Evolutionary conservation across 2,888 invertebrate genomes (phyloP), one percentile per base, ranked within the genome.

Genomic region (Lasioglossum pauxillum): DNA sequence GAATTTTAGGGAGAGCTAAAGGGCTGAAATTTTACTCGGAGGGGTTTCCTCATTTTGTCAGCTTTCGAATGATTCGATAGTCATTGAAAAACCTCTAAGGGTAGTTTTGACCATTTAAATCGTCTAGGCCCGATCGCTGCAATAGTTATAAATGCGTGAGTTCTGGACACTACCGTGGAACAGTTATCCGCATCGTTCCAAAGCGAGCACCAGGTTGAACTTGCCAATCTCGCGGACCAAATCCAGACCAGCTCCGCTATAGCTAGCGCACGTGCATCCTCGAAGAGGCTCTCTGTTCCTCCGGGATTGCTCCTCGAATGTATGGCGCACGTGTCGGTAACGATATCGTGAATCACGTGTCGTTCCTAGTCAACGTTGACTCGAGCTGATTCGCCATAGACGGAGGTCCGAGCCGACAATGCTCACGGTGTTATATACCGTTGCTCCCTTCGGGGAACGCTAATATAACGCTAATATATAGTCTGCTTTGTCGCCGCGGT

Each of bases 341-440:
- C 88, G 73, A 82, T 80, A 88, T 82, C 88, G 80, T 89, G 89
- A 90, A 89, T 90, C 90, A 90, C 87, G 88, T 74, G 89, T 84
- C 89, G 87, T 87, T 83, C 80, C 74, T 76, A 77, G 71, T 35
- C 71, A 35, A 46, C 76, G 83, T 81, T 85, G 84, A 86, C 78
- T 88, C 83, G 78, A 84, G 82, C 86, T 81, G 83, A 86, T 88
- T 90, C 84, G 90, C 69, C 69, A 8, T 69, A 23, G 38, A 41
- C 16, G 14, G 69, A 35, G 35, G 38, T 84, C 76, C 78, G 73
- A 31, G 41, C 81, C 75, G 87, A 90, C 89, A 87, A 90, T 89
- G 75, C 86, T 81, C 75, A 74, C 38, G 72, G 83, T 85, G 85
- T 78, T 79, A 72, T 77, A 75, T 75, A 83, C 89, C 64, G 87